A percentile compares a stretch with the other conserved stretches of the same genome.
Conservation (phyloP, 2,797 vertebrate genomes). For the Gymnocypris eckloni region DNA sequence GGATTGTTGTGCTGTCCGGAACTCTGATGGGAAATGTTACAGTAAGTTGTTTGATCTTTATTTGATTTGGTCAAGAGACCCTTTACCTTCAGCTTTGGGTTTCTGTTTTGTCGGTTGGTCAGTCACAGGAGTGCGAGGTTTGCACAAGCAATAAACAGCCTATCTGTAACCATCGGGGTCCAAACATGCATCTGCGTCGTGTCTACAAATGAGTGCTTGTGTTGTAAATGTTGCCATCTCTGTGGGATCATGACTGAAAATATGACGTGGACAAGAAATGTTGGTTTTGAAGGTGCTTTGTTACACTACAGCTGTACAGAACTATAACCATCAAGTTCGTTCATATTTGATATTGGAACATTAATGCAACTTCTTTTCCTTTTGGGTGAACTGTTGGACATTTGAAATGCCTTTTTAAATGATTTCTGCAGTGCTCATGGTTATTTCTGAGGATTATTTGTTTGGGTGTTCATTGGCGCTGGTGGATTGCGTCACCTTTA, state of each 20-base stretch:
- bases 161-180: conserved; percentile 68
- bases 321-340: conserved; percentile 75
- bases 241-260: not conserved
- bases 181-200: conserved; percentile 58
- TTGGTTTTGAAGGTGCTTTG: conserved; percentile 62
- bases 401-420: conserved; percentile 14
- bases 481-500: not conserved
- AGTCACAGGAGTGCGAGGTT: conserved; percentile 59
- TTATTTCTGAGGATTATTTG: not conserved
- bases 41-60: conserved; percentile 27
- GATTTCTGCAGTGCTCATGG: conserved; percentile 13
- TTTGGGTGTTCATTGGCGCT: not conserved
- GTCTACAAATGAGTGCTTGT: conserved; percentile 43
- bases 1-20: not conserved
- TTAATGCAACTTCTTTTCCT: not conserved
- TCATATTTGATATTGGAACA: conserved; percentile 22
- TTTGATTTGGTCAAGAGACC: not conserved
- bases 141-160: conserved; percentile 76
- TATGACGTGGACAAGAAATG: not conserved
- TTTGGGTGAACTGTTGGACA: conserved; percentile 5
- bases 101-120: not conserved
- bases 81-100: not conserved
- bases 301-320: conserved; percentile 88
- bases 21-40: conserved; percentile 52
- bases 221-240: not conserved